These are phyloP conservation scores for Tetragnatha versicolor DNA, from an alignment of 1,140 invertebrate genomes.

Conservation along the genomic window DNA sequence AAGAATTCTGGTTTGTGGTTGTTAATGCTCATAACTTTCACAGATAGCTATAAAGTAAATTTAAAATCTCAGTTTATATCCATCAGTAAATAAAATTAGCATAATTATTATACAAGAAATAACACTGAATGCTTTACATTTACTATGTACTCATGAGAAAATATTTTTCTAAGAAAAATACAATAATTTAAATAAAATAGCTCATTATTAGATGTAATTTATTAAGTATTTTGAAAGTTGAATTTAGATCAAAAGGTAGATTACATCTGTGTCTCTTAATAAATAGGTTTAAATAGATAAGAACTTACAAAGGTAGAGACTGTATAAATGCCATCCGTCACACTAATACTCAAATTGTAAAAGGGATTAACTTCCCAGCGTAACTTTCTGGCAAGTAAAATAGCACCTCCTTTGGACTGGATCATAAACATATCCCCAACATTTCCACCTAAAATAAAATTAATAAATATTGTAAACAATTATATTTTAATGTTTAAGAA, in stretches of 20 bases:
- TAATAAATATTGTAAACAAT: neutral
- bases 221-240: no score
- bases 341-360: conserved; percentile 85
- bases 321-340: conserved; percentile 81
- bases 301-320: conserved; percentile 40
- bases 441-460: conserved; percentile 74
- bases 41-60: conserved; percentile 35
- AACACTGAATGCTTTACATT: no score
- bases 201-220: no score
- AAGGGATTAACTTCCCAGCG: conserved; percentile 77
- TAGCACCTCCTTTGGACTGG: conserved; percentile 78
- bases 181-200: no score
- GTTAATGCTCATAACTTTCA: conserved; percentile 79
- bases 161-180: no score
- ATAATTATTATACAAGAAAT: no score
- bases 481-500: neutral
- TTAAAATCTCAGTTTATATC: no score
- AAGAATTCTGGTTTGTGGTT: conserved; percentile 81
- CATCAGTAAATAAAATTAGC: no score
- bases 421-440: conserved; percentile 80
- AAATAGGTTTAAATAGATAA: neutral
- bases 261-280: no score
- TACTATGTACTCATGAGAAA: no score
- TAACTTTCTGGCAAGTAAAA: conserved; percentile 81
- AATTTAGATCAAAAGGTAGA: no score